phyloP scores from a whole-genome alignment of 2,888 invertebrate species.

The Gastracanthus pulcherrimus region DNA sequence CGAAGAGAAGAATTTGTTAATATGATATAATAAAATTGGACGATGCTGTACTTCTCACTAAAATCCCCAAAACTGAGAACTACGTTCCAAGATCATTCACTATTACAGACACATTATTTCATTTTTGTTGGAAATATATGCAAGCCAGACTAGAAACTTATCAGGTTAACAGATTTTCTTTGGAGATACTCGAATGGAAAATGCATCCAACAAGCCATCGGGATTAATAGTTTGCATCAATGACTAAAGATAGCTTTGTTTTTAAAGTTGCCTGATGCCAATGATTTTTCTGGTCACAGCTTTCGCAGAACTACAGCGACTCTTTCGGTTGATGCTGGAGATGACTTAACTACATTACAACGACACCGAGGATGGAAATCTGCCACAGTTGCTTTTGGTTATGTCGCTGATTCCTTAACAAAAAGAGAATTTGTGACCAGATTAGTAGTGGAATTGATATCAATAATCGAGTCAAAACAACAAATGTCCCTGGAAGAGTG shows the following conservation, averaged over 20 bases:
- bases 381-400: background rate
- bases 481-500: background rate
- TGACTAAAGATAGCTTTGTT: background rate
- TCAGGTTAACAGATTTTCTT: background rate
- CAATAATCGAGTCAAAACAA: background rate
- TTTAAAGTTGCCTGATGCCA: background rate
- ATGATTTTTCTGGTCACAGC: background rate
- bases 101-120: background rate
- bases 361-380: background rate
- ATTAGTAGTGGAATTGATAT: background rate
- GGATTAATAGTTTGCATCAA: background rate
- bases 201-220: background rate
- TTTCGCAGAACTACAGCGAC: slow-evolving; percentile 5
- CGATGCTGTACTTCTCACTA: background rate
- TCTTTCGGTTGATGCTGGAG: background rate
- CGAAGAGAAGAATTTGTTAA: background rate
- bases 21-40: background rate
- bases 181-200: background rate
- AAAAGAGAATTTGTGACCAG: background rate
- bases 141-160: background rate
- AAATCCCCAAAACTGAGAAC: background rate
- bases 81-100: background rate
- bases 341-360: background rate
- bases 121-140: background rate
- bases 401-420: background rate